Base-by-base conservation (phyloP, 2,888 invertebrate genomes). In the Steromphala cineraria region DNA sequence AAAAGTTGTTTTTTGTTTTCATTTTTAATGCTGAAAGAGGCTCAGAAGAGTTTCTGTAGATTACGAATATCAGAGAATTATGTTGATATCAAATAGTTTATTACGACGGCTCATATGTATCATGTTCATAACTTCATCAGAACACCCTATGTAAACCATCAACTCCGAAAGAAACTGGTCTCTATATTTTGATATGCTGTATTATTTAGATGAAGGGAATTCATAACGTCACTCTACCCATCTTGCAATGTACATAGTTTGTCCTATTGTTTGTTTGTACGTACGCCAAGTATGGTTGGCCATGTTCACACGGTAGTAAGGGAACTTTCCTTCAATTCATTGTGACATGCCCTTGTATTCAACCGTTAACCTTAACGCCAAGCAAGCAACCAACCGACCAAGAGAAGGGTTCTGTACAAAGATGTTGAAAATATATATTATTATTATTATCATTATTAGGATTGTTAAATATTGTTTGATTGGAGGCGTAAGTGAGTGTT, bases 141-240 rank as follows among this genome's bases (percentile, higher is more conserved):
- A 71, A 17, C 28, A 36, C 19, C 36, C 71, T 46, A 46, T 71
- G 71, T 71, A 71, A 36, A 36, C 31, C 71, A 71, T 71, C 71
- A 71, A 71, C 31, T 19, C 31, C 55, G 53, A 28, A 67, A 19
- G 19, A 19, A 67, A 31, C 53, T 24, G 24, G 67, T 67, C 67
- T 67, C 78, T 78, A 78, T 78, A 67, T 78, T 78, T 78, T 78
- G 52, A 78, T 78, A 78, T 67, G 78, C 67, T 67, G 78, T 78
- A 78, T 78, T 52, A 78, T 67, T 78, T 78, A 56, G 67, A 53
- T 40, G 15, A 24, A 28, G 36, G 36, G 36, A 71, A 71, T 71
- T 71, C 31, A 71, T 71, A 36, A 31, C 40, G 31, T 17, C 71
- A 28, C 62, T 62, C 28, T 62, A 62, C 62, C n/a, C 24, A 76